A percentile compares a stretch with the other conserved stretches of the same genome.
Evolutionary conservation across 1,140 invertebrate genomes (phyloP).

Genomic region (Eufriesea mexicana): DNA sequence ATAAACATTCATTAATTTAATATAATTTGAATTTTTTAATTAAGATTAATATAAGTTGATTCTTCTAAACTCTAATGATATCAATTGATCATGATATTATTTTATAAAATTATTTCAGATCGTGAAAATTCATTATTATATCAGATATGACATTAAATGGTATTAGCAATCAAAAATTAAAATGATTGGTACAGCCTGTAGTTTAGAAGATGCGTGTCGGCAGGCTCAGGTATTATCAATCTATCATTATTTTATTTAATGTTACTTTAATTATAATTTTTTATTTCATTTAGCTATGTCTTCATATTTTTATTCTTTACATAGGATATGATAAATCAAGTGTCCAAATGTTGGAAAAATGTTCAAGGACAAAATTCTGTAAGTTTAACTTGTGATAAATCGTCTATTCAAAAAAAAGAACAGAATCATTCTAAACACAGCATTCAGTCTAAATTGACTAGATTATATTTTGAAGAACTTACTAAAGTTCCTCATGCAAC

Average conservation of each 20-base stretch:
- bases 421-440: conserved; percentile 76
- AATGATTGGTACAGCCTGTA: conserved; percentile 79
- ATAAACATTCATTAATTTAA: not conserved
- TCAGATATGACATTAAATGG: conserved; percentile 78
- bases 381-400: conserved; percentile 68
- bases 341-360: conserved; percentile 73
- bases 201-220: conserved; percentile 79
- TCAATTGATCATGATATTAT: not conserved
- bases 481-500: conserved; percentile 79
- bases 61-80: not conserved
- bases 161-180: conserved; percentile 70
- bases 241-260: conserved; percentile 32
- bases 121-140: conserved; percentile 67
- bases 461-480: conserved; percentile 80
- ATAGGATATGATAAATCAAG: conserved; percentile 79
- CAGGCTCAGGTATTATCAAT: conserved; percentile 76
- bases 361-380: conserved; percentile 67
- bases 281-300: not conserved
- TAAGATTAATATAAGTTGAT: not conserved
- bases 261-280: not conserved
- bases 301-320: conserved; percentile 12
- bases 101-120: conserved; percentile 69
- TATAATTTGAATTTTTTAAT: not conserved
- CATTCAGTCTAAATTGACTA: conserved; percentile 80
- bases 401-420: conserved; percentile 76